These are phyloP conservation scores for Actinernus sp. DNA, from an alignment of 92 coral and sea anemone species.

Conservation along the genomic window DNA sequence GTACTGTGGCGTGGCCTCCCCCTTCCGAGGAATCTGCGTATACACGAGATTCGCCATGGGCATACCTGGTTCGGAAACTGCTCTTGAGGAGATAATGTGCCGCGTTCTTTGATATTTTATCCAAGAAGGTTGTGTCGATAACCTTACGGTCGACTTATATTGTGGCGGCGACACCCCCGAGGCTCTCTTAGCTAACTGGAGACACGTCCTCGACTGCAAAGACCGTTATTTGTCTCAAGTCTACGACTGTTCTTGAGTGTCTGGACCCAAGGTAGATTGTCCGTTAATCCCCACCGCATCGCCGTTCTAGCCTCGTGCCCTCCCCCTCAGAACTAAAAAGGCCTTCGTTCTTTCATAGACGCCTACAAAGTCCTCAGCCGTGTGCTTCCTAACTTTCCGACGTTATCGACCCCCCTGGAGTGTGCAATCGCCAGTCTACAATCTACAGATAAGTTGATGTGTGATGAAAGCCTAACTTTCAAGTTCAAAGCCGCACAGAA, in stretches of 20 bases:
- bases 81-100: slow-evolving; percentile 42
- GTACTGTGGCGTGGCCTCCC: slow-evolving; percentile 17
- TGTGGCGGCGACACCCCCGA: slow-evolving; percentile 39
- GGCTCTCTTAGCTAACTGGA: slow-evolving; percentile 21
- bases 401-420: slow-evolving; percentile 41
- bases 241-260: slow-evolving; percentile 32
- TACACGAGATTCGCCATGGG: slow-evolving; percentile 44
- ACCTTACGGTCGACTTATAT: slow-evolving; percentile 47
- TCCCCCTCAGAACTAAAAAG: slow-evolving; percentile 8
- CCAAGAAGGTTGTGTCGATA: slow-evolving; percentile 9
- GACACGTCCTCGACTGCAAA: slow-evolving; percentile 27
- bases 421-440: slow-evolving; percentile 29
- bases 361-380: slow-evolving; percentile 35
- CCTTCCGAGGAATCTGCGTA: slow-evolving; percentile 26
- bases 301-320: slow-evolving; percentile 29
- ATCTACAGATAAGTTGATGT: slow-evolving; percentile 24
- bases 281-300: slow-evolving; percentile 33
- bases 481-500: slow-evolving; percentile 43
- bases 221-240: slow-evolving; percentile 42
- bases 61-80: slow-evolving; percentile 50
- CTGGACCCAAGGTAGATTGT: slow-evolving; percentile 10
- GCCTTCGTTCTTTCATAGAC: slow-evolving; percentile 39
- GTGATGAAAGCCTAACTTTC: slow-evolving; percentile 28
- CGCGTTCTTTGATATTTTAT: slow-evolving; percentile 17
- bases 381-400: slow-evolving; percentile 29